Conservation (phyloP, 2,113 vertebrate genomes). For the Gavia stellata region DNA sequence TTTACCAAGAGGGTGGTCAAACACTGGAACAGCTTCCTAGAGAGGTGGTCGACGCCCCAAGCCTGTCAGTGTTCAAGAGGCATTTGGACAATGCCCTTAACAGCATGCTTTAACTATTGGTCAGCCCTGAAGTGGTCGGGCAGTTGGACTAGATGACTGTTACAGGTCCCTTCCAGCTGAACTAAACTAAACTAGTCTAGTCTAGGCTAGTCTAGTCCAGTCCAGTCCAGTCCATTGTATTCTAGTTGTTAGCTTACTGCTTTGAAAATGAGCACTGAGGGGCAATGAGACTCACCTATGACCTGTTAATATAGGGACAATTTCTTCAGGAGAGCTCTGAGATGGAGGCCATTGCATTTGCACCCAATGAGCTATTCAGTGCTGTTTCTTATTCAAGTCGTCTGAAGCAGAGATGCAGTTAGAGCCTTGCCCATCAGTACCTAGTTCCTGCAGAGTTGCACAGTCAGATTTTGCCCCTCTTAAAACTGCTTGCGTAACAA, state of each 20-base stretch:
- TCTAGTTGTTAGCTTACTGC: conserved; percentile 23
- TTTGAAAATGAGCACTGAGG: conserved; percentile 23
- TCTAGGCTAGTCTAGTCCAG: no score
- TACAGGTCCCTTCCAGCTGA: neutral
- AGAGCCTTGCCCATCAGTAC: neutral
- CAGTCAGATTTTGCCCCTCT: neutral
- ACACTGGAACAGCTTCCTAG: neutral
- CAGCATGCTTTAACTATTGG: neutral
- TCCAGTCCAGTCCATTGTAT: neutral
- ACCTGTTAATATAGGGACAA: conserved; percentile 46
- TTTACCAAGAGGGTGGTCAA: neutral
- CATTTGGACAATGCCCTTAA: neutral
- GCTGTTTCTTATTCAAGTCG: neutral
- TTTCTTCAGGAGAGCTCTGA: conserved; percentile 29
- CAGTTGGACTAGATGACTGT: neutral
- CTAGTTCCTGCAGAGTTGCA: neutral
- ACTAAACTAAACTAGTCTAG: neutral
- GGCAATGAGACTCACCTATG: conserved; percentile 13
- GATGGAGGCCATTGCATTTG: neutral
- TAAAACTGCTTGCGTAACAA: neutral
- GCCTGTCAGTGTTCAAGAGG: neutral
- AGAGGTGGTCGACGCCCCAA: no score
- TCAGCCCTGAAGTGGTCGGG: neutral
- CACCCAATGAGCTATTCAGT: neutral
- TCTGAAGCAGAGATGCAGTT: conserved; percentile 35